Evolutionary conservation across 2,113 vertebrate genomes (phyloP).

Genomic region (Acanthisitta chloris): DNA sequence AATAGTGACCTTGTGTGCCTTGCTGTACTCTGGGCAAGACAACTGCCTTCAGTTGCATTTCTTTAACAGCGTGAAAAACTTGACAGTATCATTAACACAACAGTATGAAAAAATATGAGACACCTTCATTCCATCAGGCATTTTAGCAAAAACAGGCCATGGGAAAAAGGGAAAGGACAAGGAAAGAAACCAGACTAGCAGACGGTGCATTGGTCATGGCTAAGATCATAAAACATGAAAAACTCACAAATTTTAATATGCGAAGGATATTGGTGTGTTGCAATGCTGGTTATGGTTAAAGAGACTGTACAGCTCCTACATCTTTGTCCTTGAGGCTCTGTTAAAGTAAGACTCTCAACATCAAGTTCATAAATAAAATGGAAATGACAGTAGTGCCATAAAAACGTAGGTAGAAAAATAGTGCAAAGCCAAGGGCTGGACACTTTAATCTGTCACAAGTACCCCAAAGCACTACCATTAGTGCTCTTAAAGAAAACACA

Average conservation of each 20-base stretch:
- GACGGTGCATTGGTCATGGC: background rate
- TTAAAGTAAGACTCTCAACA: background rate
- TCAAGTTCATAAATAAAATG: slow-evolving; percentile 20
- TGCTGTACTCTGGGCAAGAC: background rate
- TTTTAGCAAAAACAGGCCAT: background rate
- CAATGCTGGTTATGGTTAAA: background rate
- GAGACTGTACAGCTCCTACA: background rate
- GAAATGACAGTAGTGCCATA: slow-evolving; percentile 30
- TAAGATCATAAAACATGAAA: background rate
- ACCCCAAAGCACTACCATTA: slow-evolving; percentile 4
- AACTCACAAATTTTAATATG: background rate
- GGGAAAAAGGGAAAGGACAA: background rate
- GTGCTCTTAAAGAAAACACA: background rate
- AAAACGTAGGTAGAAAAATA: slow-evolving; percentile 48
- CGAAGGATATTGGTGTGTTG: background rate
- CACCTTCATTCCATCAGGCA: background rate
- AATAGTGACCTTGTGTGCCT: background rate
- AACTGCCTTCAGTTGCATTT: background rate
- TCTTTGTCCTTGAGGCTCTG: background rate
- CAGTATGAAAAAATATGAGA: background rate
- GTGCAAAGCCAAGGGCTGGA: slow-evolving; percentile 52
- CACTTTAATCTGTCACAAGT: slow-evolving; percentile 24
- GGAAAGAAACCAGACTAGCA: background rate
- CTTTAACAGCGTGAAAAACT: background rate
- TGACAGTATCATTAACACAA: background rate